Evolutionary conservation across 2,888 invertebrate genomes (phyloP).

Genomic region (Eremobia ochroleuca): DNA sequence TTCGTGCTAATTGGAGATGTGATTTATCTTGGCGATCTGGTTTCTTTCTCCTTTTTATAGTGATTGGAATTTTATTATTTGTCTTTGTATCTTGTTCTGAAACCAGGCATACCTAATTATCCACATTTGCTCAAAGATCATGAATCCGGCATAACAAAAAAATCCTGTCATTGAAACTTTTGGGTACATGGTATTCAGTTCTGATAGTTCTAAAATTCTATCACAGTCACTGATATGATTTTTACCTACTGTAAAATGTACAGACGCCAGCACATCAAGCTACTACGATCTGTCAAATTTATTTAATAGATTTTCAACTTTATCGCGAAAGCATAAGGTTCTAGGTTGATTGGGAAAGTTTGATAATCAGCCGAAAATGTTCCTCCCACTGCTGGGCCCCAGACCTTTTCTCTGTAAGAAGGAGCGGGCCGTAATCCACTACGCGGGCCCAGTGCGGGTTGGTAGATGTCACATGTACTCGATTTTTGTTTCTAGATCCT

Average conservation of each 20-base stretch:
- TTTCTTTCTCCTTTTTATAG: neutral
- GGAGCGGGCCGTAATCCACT: neutral
- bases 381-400: neutral
- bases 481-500: neutral
- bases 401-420: neutral
- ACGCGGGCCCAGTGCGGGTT: neutral
- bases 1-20: conserved; percentile 5
- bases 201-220: too few relatives aligned
- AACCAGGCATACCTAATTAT: neutral
- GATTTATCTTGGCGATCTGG: conserved; percentile 5
- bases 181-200: neutral
- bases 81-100: neutral
- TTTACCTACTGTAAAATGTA: too few relatives aligned
- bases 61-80: neutral
- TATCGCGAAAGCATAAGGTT: too few relatives aligned
- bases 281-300: too few relatives aligned
- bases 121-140: neutral
- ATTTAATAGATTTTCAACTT: too few relatives aligned
- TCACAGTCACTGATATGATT: too few relatives aligned
- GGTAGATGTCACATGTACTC: neutral
- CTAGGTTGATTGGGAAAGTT: too few relatives aligned
- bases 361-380: too few relatives aligned
- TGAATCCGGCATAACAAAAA: neutral
- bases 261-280: too few relatives aligned
- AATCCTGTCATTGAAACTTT: neutral